These are phyloP conservation scores for Motacilla alba DNA, from an alignment of 2,113 vertebrate genomes.

Conservation along the genomic window DNA sequence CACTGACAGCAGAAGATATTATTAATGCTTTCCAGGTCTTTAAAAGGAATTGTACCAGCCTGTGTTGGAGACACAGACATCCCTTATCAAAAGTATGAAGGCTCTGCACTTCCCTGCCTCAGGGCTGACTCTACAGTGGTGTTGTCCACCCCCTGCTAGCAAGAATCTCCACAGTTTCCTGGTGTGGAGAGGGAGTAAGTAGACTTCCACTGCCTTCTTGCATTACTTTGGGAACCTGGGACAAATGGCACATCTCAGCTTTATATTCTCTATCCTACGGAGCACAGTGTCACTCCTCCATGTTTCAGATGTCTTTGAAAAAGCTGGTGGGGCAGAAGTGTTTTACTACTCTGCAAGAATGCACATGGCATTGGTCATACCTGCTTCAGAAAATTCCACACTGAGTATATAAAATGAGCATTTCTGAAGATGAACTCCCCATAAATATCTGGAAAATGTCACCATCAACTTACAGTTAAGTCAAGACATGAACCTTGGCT, in stretches of 20 bases:
- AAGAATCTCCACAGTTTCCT: neutral
- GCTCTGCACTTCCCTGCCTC: neutral
- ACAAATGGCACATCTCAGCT: neutral
- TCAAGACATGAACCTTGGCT: slow-evolving; percentile 75
- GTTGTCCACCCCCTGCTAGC: neutral
- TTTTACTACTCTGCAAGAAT: neutral
- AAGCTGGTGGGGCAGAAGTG: neutral
- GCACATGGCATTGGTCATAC: neutral
- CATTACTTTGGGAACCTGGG: neutral
- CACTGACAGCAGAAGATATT: neutral
- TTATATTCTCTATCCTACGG: neutral
- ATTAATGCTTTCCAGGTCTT: neutral
- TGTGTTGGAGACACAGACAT: neutral
- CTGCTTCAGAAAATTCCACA: slow-evolving; percentile 39
- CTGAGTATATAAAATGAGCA: slow-evolving; percentile 30
- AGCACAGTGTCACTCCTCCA: neutral
- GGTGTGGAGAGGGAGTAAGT: neutral
- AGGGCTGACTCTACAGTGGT: neutral
- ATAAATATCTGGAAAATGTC: slow-evolving; percentile 74
- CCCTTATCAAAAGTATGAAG: neutral
- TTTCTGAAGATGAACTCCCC: slow-evolving; percentile 31
- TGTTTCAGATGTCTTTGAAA: neutral
- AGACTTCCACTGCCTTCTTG: neutral
- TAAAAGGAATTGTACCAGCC: neutral
- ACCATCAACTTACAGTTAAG: neutral